Percentiles rank a stretch among this genome's conserved stretches.
Evolutionary conservation across 2,797 vertebrate genomes (phyloP).

Genomic region (Micromesistius poutassou): DNA sequence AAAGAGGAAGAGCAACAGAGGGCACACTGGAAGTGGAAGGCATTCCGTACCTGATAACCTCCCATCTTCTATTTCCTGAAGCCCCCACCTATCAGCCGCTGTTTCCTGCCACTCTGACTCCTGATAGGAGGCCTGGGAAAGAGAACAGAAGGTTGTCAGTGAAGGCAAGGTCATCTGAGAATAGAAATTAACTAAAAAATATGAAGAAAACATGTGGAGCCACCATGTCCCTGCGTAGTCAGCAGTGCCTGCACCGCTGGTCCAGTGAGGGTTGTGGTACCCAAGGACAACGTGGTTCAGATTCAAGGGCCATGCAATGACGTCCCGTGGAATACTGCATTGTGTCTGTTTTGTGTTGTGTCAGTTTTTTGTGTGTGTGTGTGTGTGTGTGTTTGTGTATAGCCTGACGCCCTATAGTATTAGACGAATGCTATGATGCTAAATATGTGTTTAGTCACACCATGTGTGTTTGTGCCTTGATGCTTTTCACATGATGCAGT

Average conservation of each 20-base stretch:
- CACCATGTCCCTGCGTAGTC: neutral
- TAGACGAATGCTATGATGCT: neutral
- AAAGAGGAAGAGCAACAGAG: slow-evolving; percentile 27
- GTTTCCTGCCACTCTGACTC: slow-evolving; percentile 69
- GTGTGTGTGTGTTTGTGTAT: neutral
- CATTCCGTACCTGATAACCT: slow-evolving; percentile 75
- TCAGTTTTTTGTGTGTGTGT: neutral
- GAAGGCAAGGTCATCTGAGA: neutral
- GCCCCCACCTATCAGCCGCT: slow-evolving; percentile 59
- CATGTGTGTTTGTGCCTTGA: slow-evolving; percentile 1
- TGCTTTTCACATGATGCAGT: neutral
- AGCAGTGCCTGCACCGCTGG: neutral
- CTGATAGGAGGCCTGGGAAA: slow-evolving; percentile 50
- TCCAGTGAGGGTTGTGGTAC: neutral
- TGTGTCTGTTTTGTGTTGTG: neutral
- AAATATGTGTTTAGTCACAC: neutral
- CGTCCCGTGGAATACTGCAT: neutral
- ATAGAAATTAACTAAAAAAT: neutral
- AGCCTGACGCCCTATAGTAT: neutral
- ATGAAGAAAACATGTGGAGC: neutral
- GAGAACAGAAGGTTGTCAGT: neutral
- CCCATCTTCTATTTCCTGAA: slow-evolving; percentile 64
- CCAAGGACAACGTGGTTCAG: neutral
- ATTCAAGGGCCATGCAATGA: neutral
- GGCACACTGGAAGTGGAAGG: slow-evolving; percentile 47